A percentile compares a stretch with the other conserved stretches of the same genome.
Conservation (phyloP, 2,797 vertebrate species). For the Callimico goeldii region DNA sequence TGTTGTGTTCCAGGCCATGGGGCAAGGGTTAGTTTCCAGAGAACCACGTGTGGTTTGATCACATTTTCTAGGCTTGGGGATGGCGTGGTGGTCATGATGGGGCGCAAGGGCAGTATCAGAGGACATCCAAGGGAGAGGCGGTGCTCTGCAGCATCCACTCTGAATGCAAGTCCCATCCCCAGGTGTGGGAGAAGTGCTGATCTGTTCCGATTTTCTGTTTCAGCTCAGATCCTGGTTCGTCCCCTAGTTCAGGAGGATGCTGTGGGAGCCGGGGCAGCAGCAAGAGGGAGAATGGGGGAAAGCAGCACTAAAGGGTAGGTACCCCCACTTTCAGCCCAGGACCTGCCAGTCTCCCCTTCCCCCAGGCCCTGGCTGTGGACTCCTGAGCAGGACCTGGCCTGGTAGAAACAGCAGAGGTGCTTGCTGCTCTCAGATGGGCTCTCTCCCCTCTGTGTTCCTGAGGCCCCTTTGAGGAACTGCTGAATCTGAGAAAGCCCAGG, state of each 20-base stretch:
- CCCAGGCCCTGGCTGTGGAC: not conserved
- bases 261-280: not conserved
- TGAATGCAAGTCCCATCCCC: not conserved
- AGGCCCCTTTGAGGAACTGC: not conserved
- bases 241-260: not conserved
- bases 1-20: not conserved
- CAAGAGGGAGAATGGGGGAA: not conserved
- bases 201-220: not conserved
- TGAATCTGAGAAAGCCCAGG: not conserved
- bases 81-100: not conserved
- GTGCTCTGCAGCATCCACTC: not conserved
- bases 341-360: not conserved
- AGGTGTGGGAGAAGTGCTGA: not conserved
- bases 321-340: accelerated
- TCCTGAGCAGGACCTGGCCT: not conserved
- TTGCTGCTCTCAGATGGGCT: not conserved
- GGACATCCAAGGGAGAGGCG: not conserved
- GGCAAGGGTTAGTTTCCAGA: not conserved
- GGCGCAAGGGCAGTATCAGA: not conserved
- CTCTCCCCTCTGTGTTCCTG: not conserved
- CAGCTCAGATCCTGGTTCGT: not conserved
- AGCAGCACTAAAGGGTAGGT: not conserved
- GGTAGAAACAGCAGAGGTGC: not conserved
- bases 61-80: not conserved
- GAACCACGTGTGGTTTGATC: not conserved